Evolutionary conservation across 1,140 invertebrate genomes (phyloP).

Genomic region (Aplysia californica): DNA sequence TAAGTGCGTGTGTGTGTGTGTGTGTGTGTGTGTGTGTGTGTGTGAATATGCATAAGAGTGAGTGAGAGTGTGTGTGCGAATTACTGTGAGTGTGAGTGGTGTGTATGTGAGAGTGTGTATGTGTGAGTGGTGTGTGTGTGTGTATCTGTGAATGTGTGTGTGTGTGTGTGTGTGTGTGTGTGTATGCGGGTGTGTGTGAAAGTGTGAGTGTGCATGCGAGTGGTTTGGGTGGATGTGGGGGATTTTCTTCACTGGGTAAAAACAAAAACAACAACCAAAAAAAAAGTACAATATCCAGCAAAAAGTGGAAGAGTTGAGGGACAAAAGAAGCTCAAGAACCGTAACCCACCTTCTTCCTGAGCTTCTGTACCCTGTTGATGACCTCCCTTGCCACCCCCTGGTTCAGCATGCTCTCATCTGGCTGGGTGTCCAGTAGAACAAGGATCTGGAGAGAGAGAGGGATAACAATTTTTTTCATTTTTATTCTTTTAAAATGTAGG

Average conservation of each 20-base stretch:
- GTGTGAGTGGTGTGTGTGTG: too few species aligned
- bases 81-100: too few species aligned
- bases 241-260: background rate
- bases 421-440: slow-evolving; percentile 71
- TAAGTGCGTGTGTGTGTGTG: too few species aligned
- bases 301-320: background rate
- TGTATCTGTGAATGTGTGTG: too few species aligned
- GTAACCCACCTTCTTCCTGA: slow-evolving; percentile 85
- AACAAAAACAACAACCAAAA: background rate
- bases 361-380: slow-evolving; percentile 95
- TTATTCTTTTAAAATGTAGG: too few species aligned
- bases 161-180: too few species aligned
- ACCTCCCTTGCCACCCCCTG: slow-evolving; percentile 87
- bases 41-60: too few species aligned
- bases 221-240: background rate
- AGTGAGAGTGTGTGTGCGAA: too few species aligned
- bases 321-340: background rate
- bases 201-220: background rate
- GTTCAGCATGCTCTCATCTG: slow-evolving; percentile 89
- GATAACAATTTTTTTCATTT: background rate
- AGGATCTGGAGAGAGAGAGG: slow-evolving; percentile 52
- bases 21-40: too few species aligned
- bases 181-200: too few species aligned
- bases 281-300: background rate
- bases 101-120: too few species aligned